phyloP scores from a whole-genome alignment of 2,888 invertebrate genomes.

The Sthenelais limicola region DNA sequence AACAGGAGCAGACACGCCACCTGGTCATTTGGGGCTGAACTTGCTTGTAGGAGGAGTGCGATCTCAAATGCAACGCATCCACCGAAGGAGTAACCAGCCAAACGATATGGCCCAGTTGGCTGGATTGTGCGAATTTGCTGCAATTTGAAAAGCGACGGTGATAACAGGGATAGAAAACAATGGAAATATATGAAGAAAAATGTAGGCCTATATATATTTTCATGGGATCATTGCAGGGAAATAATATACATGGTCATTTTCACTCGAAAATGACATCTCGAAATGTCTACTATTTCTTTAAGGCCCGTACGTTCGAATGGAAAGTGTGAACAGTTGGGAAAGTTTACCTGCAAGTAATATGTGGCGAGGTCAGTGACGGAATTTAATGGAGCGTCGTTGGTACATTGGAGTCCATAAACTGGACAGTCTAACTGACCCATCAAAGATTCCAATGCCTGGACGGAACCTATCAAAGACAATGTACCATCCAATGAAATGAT shows the following conservation, averaged over 20 bases:
- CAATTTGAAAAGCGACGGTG: too few species aligned
- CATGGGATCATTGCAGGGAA: too few species aligned
- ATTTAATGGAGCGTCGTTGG: constrained; percentile 81
- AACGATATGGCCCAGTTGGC: constrained; percentile 86
- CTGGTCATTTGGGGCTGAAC: constrained; percentile 51
- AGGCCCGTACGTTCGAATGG: too few species aligned
- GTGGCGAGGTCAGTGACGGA: constrained; percentile 82
- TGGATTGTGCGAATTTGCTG: constrained; percentile 83
- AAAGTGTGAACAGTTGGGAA: too few species aligned
- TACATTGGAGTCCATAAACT: constrained; percentile 93
- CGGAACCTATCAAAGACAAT: constrained; percentile 66
- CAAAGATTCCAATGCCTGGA: constrained; percentile 80
- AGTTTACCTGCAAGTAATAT: constrained; percentile 71
- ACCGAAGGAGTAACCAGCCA: constrained; percentile 97
- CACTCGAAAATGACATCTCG: too few species aligned
- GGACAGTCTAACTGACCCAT: constrained; percentile 82
- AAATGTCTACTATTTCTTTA: too few species aligned
- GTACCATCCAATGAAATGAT: too few species aligned
- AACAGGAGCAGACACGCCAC: constrained; percentile 80
- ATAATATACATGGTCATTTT: too few species aligned
- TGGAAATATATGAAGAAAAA: too few species aligned
- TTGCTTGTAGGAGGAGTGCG: constrained; percentile 80
- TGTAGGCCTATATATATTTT: too few species aligned
- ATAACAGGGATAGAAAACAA: too few species aligned
- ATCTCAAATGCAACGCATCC: constrained; percentile 96